Conservation (phyloP, 2,797 vertebrate species). For the Alfaro cultratus region DNA sequence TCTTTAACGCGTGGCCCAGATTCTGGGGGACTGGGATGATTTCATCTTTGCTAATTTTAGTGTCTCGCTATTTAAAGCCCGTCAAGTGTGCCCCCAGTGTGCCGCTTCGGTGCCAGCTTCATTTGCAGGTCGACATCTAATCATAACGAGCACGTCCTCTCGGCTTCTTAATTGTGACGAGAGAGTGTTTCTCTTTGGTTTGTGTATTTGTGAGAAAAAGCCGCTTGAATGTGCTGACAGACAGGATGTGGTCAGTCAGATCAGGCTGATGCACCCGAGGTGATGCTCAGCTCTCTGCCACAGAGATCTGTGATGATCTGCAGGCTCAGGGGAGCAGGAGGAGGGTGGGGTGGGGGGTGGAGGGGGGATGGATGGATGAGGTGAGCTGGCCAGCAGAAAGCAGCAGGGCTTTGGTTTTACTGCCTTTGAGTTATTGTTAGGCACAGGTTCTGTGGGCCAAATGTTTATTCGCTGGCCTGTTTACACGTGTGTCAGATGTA, state of each 20-base stretch:
- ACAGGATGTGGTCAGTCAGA: conserved; percentile 83
- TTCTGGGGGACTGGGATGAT: conserved; percentile 54
- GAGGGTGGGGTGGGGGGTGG: neutral
- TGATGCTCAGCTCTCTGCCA: conserved; percentile 59
- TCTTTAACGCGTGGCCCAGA: conserved; percentile 78
- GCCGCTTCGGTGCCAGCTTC: conserved; percentile 49
- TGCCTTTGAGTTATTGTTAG: conserved; percentile 47
- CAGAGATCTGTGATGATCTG: conserved; percentile 46
- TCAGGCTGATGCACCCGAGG: conserved; percentile 41
- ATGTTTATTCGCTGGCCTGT: conserved; percentile 41
- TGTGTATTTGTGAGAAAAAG: conserved; percentile 64
- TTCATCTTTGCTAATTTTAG: conserved; percentile 70
- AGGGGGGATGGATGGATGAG: conserved; percentile 11
- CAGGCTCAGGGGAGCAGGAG: conserved; percentile 24
- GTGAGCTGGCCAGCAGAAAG: conserved; percentile 62
- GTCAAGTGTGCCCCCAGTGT: conserved; percentile 29
- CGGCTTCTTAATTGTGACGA: conserved; percentile 35
- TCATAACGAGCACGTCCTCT: conserved; percentile 10
- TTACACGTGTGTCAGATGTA: conserved; percentile 42
- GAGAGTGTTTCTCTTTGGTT: conserved; percentile 39
- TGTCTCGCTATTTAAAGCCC: conserved; percentile 70
- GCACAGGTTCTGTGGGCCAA: conserved; percentile 27
- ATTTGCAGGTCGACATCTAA: conserved; percentile 46
- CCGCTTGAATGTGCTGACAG: conserved; percentile 54
- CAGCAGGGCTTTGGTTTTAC: conserved; percentile 50